These are phyloP conservation scores for Speoplatyrhinus poulsoni DNA, from an alignment of 2,113 vertebrate species.

Conservation along the genomic window DNA sequence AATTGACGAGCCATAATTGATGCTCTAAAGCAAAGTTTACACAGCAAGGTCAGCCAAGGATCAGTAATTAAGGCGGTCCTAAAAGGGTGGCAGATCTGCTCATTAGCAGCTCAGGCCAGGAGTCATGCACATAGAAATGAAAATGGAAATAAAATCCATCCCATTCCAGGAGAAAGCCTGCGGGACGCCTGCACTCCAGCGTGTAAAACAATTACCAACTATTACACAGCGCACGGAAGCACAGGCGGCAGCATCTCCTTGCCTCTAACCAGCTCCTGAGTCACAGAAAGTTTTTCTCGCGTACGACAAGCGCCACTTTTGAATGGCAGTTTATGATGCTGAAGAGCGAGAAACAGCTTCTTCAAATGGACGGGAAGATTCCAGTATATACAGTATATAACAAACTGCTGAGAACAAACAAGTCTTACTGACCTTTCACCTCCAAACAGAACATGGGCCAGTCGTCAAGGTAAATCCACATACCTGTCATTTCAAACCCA, in stretches of 20 bases:
- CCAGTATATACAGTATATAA: no score
- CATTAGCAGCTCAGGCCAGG: constrained; percentile 50
- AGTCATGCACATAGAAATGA: constrained; percentile 57
- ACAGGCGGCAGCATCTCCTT: constrained; percentile 44
- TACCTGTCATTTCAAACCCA: constrained; percentile 27
- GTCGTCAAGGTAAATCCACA: constrained; percentile 9
- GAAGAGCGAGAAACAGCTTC: no score
- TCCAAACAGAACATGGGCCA: constrained; percentile 8
- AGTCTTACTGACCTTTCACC: background rate
- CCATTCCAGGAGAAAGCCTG: constrained; percentile 46
- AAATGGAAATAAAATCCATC: constrained; percentile 64
- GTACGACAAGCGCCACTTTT: background rate
- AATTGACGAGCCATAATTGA: constrained; percentile 72
- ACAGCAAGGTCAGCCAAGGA: constrained; percentile 74
- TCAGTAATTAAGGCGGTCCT: constrained; percentile 71
- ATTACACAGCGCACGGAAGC: constrained; percentile 23
- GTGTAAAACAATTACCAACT: constrained; percentile 64
- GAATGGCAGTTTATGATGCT: no score
- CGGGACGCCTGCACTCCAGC: constrained; percentile 46
- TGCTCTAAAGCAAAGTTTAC: constrained; percentile 71
- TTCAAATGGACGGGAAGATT: no score
- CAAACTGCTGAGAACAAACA: no score
- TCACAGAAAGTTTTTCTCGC: background rate
- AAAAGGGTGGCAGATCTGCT: constrained; percentile 59
- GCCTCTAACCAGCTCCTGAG: constrained; percentile 39